phyloP scores from a whole-genome alignment of 2,888 invertebrate species.

The Blomia tropicalis region DNA sequence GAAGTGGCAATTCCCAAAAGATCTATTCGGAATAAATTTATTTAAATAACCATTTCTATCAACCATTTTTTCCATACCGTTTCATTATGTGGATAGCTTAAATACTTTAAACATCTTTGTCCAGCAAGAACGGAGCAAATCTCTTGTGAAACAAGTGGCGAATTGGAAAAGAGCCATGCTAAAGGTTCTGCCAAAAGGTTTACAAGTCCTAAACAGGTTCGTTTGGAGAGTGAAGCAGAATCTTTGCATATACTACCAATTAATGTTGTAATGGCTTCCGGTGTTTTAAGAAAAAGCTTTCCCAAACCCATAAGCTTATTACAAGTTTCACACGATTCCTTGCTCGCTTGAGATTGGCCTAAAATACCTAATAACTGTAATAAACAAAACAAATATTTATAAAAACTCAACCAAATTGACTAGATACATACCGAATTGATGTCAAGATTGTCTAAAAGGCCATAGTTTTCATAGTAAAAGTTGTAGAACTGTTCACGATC shows the following conservation, averaged over 20 bases:
- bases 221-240: not conserved
- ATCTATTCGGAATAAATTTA: constrained; percentile 2
- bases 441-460: not conserved
- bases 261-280: not conserved
- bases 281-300: not conserved
- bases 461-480: not conserved
- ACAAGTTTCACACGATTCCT: not conserved
- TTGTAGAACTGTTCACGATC: not conserved
- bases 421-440: not conserved
- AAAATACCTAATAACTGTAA: not conserved
- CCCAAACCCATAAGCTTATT: not conserved
- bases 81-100: not conserved
- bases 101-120: constrained; percentile 5
- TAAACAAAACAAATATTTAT: not conserved
- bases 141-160: not conserved
- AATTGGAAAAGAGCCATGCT: not conserved
- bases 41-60: not conserved
- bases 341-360: not conserved
- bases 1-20: constrained; percentile 20
- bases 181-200: constrained; percentile 1
- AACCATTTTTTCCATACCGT: not conserved
- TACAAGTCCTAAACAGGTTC: constrained; percentile 6
- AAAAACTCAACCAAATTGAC: not conserved
- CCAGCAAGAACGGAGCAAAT: constrained; percentile 3
- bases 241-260: not conserved